Evolutionary conservation across 1,140 invertebrate genomes (phyloP).

Genomic region (Trialeurodes vaporariorum): DNA sequence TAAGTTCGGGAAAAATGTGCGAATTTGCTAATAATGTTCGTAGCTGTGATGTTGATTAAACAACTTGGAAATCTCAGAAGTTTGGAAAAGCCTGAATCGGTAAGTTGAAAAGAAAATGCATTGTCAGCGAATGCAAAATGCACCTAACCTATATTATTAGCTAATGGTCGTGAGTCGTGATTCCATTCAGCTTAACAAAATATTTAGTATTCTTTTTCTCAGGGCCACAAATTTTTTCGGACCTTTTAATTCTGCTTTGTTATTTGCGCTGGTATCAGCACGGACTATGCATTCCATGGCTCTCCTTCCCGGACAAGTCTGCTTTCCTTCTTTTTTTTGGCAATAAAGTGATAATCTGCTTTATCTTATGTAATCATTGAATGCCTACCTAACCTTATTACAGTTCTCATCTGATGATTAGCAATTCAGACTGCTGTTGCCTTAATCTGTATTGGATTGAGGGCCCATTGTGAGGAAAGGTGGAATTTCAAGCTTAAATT

Average conservation of each 20-base stretch:
- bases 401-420: not conserved
- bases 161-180: too few species aligned
- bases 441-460: not conserved
- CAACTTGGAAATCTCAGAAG: not conserved
- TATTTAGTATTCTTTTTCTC: too few species aligned
- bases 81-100: not conserved
- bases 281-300: too few species aligned
- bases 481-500: too few species aligned
- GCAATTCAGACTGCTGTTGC: not conserved
- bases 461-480: too few species aligned
- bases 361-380: not conserved
- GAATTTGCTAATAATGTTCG: not conserved
- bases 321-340: not conserved
- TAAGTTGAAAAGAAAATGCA: not conserved
- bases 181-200: too few species aligned
- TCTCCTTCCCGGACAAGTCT: not conserved
- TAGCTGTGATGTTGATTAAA: not conserved
- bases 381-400: not conserved
- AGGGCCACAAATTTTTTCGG: not conserved
- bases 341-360: not conserved
- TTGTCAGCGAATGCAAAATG: too few species aligned
- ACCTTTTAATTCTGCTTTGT: too few species aligned
- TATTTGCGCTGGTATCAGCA: too few species aligned
- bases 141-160: not conserved
- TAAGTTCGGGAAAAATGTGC: not conserved